A percentile compares a stretch with the other conserved stretches of the same genome.
Evolutionary conservation across 2,113 vertebrate genomes (phyloP).

Genomic region (Calidris pygmaea): DNA sequence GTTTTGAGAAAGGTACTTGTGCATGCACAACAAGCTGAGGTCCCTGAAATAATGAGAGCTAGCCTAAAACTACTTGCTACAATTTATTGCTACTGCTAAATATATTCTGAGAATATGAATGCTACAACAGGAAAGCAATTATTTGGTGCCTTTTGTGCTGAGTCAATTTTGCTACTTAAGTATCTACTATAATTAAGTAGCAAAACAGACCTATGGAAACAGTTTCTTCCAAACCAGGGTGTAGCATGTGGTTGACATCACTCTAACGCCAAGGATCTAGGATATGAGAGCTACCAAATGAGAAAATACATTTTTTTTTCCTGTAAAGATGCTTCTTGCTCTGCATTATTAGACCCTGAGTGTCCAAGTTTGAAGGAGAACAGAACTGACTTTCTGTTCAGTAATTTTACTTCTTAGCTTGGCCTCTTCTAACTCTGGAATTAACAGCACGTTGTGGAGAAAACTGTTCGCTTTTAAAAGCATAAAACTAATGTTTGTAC

Average conservation of each 20-base stretch:
- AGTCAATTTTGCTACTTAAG: background rate
- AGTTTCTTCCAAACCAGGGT: background rate
- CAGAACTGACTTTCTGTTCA: too few species aligned
- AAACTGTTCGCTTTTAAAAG: too few species aligned
- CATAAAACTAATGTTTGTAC: too few species aligned
- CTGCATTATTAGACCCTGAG: background rate
- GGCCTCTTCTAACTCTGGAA: too few species aligned
- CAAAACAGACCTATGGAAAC: background rate
- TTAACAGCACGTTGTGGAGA: too few species aligned
- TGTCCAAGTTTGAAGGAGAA: too few species aligned
- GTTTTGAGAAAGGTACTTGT: background rate
- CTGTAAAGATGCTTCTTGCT: background rate
- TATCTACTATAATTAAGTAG: background rate
- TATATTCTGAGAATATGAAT: background rate
- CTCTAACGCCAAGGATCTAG: background rate
- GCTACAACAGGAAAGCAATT: background rate
- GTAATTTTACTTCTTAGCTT: too few species aligned
- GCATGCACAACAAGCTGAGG: background rate
- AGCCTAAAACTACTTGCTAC: background rate
- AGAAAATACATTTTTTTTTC: background rate
- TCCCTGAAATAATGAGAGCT: background rate
- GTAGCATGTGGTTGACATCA: background rate
- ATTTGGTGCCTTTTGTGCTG: background rate
- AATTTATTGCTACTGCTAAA: background rate
- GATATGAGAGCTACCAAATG: background rate